Evolutionary conservation across 2,888 invertebrate species (phyloP), one percentile per base, ranked within the genome.

Genomic region (Pelosia muscerda): DNA sequence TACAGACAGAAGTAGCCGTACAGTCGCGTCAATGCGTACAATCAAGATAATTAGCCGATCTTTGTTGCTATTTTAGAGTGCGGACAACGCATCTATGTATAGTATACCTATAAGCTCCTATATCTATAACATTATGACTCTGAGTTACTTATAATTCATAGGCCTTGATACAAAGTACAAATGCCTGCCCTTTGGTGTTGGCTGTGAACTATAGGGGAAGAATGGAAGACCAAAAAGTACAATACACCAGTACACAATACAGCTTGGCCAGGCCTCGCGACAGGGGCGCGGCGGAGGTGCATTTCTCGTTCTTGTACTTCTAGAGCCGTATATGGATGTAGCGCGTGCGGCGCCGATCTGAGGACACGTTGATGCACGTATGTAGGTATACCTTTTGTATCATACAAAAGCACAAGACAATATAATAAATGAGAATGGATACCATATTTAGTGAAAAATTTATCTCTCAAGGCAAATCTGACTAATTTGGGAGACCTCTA

Each of bases 291-390:
- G 55, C 62, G 58, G 59, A 69, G 62, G 71, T 88, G 90, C 88
- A 90, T 93, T 89, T 93, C 92, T 89, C 82, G 92, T 89, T 92
- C 90, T 92, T 90, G 90, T 92, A 90, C 87, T 90, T 90, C 86
- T 87, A 83, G 82, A 81, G 83, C 94, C 93, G 82, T 94, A 92
- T 91, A 93, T 81, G 93, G 94, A 72, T 73, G 79, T 86, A 90
- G 89, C 92, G 91, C 93, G 90, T 91, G 93, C 90, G 88, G 87
- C 86, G 87, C 82, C 86, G 81, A 78, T 73, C 83, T 82, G 83
- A 86, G 86, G 86, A 84, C 88, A 86, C 58, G 61, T n/a, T n/a
- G 15, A 56, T 57, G 61, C 58, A 59, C 53, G 55, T 58, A 63
- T 42, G 22, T 64, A 49, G 9, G n/a, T n/a, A n/a, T n/a, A n/a